Base-by-base conservation (phyloP, 2,888 invertebrate species). In the Tyria jacobaeae region DNA sequence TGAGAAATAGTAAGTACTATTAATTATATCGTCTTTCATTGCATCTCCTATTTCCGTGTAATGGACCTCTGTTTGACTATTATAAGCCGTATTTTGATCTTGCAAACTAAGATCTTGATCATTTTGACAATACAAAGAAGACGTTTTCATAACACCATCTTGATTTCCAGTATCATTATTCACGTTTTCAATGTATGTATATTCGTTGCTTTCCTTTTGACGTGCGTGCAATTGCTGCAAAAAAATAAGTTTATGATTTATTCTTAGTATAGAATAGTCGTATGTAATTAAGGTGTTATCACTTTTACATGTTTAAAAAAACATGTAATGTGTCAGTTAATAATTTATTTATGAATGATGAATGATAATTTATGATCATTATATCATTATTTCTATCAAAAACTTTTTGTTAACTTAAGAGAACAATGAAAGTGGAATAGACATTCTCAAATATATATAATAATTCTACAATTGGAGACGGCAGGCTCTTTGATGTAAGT, bases 161-260 rank as follows among this genome's bases (percentile, higher is more conserved):
- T 17, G 17, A 17, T 31, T 41, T 17, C 25, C 14, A 5, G 6
- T 17, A 14, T 14, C 17, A 1, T 17, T 17, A 27, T 17, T 17
- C 2, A n/a, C 39, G n/a, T 44, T 54, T 54, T 44, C 21, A 21
- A 44, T 44, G 21, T 54, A 54, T 0, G 31, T 44, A 21, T 54
- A 54, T 31, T 44, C 54, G 31, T 54, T 41, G 7, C 25, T 15
- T 9, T 31, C 31, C 10, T 27, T 25, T 1, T 41, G n/a, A n/a
- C n/a, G n/a, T n/a, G n/a, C n/a, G 27, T 3, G 17, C 12, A n/a
- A 1, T n/a, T 2, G 41, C 54, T 54, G 54, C 15, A 27, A 44
- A 54, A 9, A 49, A 31, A 17, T 4, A 15, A n/a, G n/a, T 3
- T 3, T 27, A 2, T 15, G 9, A 49, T 49, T 31, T 49, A 17